Base-by-base conservation (phyloP, 2,888 invertebrate genomes). In the Fabriciana adippe region DNA sequence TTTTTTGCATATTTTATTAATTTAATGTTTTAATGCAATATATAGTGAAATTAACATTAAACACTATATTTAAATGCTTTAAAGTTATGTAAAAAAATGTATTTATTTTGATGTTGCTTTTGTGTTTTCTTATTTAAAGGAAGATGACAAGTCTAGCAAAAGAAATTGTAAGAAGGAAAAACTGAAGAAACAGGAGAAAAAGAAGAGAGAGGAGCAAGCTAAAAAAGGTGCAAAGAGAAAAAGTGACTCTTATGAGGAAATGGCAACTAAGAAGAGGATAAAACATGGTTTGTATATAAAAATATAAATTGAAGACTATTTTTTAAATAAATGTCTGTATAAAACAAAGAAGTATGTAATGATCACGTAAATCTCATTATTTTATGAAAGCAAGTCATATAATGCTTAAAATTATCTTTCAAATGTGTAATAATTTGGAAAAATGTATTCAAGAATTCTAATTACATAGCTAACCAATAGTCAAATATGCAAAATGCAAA, bases 191-290 rank as follows among this genome's bases (percentile, higher is more conserved):
- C 79, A 71, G 72, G 82, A 83, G 56, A 85, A 81, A 63, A 81
- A 71, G 48, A 86, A 78, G 72, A 82, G 75, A 74, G 81, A 85
- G 51, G 85, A 87, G 48, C 55, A 68, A 14, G 75, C 76, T 48
- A 88, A 81, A 71, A 88, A 82, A 69, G 74, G 74, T 55, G 74
- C 82, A 21, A 92, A 92, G 74, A 80, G 90, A 62, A 91, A 87
- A 81, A 88, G 86, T 75, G 87, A 87, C 75, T 76, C 76, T 47
- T 71, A 75, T 64, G 80, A 79, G 50, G 82, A 79, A 47, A 80
- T 72, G 48, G 70, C 79, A 50, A 74, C 75, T 1, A 83, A 75
- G 59, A 84, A 85, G 70, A 85, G 80, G 73, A 74, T 73, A 26
- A 88, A 80, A 76, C 81, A 81, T 74, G 90, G 91, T 90, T 72